Conservation (phyloP, 2,888 invertebrate genomes). For the Megastigmus dorsalis region DNA sequence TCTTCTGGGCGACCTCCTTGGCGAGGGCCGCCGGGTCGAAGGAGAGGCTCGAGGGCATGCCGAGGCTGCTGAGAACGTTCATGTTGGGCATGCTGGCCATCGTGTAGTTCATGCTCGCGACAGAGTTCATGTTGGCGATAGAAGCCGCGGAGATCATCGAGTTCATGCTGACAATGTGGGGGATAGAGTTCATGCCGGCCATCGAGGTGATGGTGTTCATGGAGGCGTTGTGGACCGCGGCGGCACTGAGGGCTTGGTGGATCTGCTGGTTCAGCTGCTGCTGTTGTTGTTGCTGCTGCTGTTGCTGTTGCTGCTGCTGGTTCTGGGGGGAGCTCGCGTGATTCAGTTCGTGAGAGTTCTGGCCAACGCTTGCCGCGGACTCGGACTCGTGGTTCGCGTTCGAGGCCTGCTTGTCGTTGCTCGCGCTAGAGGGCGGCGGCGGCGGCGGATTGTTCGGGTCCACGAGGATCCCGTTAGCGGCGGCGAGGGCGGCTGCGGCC, state of each 20-base stretch:
- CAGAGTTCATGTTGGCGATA: slow-evolving; percentile 61
- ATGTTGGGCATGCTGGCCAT: slow-evolving; percentile 68
- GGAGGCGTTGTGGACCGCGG: slow-evolving; percentile 64
- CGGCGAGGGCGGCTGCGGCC: slow-evolving; percentile 52
- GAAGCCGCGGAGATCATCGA: slow-evolving; percentile 60
- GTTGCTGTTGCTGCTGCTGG: slow-evolving; percentile 67
- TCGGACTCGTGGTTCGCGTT: slow-evolving; percentile 70
- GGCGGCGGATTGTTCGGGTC: slow-evolving; percentile 73
- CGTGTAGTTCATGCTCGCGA: slow-evolving; percentile 63
- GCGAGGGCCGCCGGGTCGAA: slow-evolving; percentile 81
- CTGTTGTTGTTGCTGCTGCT: slow-evolving; percentile 54
- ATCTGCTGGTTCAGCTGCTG: slow-evolving; percentile 70
- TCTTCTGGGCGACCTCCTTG: slow-evolving; percentile 89
- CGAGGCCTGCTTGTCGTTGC: slow-evolving; percentile 59
- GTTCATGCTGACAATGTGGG: slow-evolving; percentile 61
- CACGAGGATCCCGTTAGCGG: slow-evolving; percentile 69
- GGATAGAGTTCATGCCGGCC: slow-evolving; percentile 64
- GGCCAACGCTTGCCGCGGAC: slow-evolving; percentile 56
- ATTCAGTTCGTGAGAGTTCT: slow-evolving; percentile 73
- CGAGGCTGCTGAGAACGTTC: slow-evolving; percentile 64
- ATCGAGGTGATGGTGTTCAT: slow-evolving; percentile 64
- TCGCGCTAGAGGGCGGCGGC: slow-evolving; percentile 66
- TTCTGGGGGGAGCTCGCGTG: slow-evolving; percentile 65
- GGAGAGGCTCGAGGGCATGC: slow-evolving; percentile 47
- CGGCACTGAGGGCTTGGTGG: slow-evolving; percentile 70